Percentiles rank a stretch among this genome's conserved stretches.
Conservation (phyloP, 35 echinoderm and acorn worm genomes). For the Amphiura filiformis region DNA sequence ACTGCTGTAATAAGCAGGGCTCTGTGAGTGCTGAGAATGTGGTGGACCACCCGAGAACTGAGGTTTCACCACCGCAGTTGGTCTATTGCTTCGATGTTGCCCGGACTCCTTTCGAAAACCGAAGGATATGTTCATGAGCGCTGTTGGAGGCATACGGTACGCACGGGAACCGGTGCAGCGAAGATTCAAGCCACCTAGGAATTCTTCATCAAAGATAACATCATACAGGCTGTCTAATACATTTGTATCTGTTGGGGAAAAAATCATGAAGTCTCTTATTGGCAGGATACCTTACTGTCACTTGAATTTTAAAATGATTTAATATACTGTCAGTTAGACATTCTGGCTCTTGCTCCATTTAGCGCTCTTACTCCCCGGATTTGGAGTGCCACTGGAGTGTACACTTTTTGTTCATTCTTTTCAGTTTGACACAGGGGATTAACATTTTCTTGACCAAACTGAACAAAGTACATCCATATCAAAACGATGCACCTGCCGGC, state of each 20-base stretch:
- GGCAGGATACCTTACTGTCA: no score
- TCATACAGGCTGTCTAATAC: conserved; percentile 83
- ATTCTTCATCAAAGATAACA: conserved; percentile 88
- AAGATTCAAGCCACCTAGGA: conserved; percentile 63
- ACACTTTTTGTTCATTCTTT: neutral
- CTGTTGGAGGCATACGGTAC: conserved; percentile 68
- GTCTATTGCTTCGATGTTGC: conserved; percentile 48
- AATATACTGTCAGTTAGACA: no score
- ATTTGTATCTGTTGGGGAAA: conserved; percentile 41
- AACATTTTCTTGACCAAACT: no score
- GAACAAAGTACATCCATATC: no score
- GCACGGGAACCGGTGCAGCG: conserved; percentile 56
- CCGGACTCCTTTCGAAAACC: conserved; percentile 58
- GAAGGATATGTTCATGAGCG: conserved; percentile 83
- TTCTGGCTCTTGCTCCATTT: no score
- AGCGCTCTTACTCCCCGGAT: no score
- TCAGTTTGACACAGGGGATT: no score
- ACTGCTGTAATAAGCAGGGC: neutral
- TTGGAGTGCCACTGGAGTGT: neutral
- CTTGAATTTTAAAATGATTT: no score
- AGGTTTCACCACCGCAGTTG: conserved; percentile 84
- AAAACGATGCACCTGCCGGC: no score
- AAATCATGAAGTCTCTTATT: neutral
- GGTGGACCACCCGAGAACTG: conserved; percentile 29
- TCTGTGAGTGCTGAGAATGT: neutral